A percentile compares a stretch with the other conserved stretches of the same genome.
These are phyloP conservation scores for Drosophila falleni DNA, from an alignment of 2,888 invertebrate species.

Conservation along the genomic window DNA sequence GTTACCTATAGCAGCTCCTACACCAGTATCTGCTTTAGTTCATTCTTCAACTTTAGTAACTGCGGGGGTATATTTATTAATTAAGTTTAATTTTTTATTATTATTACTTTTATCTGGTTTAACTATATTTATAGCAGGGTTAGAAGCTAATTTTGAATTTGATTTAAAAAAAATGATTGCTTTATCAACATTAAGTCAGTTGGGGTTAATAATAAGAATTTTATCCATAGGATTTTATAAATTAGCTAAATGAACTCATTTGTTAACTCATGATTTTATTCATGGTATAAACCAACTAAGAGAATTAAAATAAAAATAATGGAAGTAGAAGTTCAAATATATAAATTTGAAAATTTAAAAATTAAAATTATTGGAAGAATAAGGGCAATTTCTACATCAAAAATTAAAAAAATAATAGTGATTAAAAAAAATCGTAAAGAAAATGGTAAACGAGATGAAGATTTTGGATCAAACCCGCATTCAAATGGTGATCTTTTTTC, in stretches of 20 bases:
- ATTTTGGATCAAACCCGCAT: constrained; percentile 88
- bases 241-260: constrained; percentile 90
- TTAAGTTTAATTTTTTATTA: too few relatives aligned
- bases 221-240: constrained; percentile 87
- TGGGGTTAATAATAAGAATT: constrained; percentile 90
- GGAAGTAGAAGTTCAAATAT: constrained; percentile 72
- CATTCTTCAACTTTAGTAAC: constrained; percentile 88
- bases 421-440: constrained; percentile 89
- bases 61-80: too few relatives aligned
- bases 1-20: constrained; percentile 90
- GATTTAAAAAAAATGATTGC: constrained; percentile 93
- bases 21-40: constrained; percentile 27
- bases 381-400: constrained; percentile 90
- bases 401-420: constrained; percentile 89
- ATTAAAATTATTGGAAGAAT: constrained; percentile 87
- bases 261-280: constrained; percentile 89
- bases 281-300: constrained; percentile 86
- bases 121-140: constrained; percentile 88
- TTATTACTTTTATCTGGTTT: constrained; percentile 87
- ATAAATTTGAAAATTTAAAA: constrained; percentile 80
- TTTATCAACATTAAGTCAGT: constrained; percentile 90
- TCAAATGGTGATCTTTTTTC: constrained; percentile 91
- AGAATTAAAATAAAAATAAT: constrained; percentile 86
- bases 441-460: constrained; percentile 86
- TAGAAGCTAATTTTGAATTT: constrained; percentile 88